These are phyloP conservation scores for Adelosebastes latens DNA, from an alignment of 2,797 vertebrate genomes.

Conservation along the genomic window DNA sequence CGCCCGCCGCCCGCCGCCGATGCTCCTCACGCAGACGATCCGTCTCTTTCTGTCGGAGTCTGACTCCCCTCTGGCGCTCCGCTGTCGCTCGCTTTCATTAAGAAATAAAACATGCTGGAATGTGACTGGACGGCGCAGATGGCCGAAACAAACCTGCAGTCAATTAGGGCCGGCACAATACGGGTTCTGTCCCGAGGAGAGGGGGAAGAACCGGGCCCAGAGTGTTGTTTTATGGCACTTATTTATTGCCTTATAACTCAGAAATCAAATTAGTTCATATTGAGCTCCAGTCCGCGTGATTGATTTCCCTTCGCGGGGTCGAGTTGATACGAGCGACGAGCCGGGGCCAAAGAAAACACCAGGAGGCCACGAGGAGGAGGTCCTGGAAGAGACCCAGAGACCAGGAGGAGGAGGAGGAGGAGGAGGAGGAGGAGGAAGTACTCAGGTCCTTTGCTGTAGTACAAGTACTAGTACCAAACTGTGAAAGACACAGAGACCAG, in stretches of 20 bases:
- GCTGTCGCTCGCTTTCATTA: constrained; percentile 57
- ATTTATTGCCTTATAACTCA: constrained; percentile 83
- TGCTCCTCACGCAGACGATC: constrained; percentile 26
- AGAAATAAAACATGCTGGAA: constrained; percentile 72
- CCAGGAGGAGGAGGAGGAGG: not conserved
- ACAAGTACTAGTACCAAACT: not conserved
- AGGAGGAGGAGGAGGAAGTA: not conserved
- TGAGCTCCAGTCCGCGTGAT: constrained; percentile 65
- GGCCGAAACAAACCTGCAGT: constrained; percentile 70
- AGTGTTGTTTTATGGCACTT: constrained; percentile 76
- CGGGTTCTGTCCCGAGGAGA: constrained; percentile 68
- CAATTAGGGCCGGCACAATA: constrained; percentile 79
- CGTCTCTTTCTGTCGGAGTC: constrained; percentile 12
- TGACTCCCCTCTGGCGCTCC: constrained; percentile 19
- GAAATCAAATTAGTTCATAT: constrained; percentile 83
- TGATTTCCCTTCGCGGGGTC: constrained; percentile 68
- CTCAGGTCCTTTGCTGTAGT: not conserved
- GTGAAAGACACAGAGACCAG: not conserved
- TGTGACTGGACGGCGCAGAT: constrained; percentile 58
- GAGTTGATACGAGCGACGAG: constrained; percentile 59
- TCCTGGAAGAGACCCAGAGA: constrained; percentile 18
- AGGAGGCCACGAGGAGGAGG: constrained; percentile 19
- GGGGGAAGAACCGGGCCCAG: constrained; percentile 16
- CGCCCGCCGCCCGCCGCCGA: not conserved
- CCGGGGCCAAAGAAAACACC: constrained; percentile 75